phyloP scores from a whole-genome alignment of 2,797 vertebrate genomes.

The Bradypus variegatus region DNA sequence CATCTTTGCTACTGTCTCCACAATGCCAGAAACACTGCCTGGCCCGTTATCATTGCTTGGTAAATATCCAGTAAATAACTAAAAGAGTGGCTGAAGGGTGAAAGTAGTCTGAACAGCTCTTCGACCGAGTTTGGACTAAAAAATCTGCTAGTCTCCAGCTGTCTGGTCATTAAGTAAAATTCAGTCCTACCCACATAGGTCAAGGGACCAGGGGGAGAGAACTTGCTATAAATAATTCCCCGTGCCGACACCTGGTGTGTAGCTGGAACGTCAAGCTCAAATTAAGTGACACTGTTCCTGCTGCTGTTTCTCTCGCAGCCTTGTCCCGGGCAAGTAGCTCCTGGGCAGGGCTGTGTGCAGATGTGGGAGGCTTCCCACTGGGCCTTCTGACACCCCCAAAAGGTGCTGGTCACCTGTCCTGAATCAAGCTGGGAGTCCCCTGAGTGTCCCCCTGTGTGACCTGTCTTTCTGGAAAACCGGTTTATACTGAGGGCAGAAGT shows the following conservation, averaged over 20 bases:
- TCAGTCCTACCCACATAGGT: background rate
- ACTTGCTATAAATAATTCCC: background rate
- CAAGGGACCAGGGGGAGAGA: background rate
- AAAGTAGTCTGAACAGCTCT: background rate
- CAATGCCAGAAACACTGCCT: background rate
- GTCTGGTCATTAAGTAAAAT: slow-evolving; percentile 1
- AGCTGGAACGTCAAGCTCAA: background rate
- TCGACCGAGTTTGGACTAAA: background rate
- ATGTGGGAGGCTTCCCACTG: background rate
- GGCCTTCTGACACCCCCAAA: background rate
- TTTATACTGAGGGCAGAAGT: background rate
- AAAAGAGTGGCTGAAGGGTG: background rate
- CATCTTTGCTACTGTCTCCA: background rate
- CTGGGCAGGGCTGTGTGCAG: background rate
- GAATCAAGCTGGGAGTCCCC: background rate
- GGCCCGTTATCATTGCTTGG: background rate
- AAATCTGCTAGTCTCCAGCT: background rate
- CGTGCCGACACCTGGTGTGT: background rate
- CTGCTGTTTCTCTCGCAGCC: background rate
- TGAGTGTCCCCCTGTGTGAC: background rate
- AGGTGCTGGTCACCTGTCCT: background rate
- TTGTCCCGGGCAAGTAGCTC: background rate
- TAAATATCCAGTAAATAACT: background rate
- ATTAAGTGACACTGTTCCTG: background rate
- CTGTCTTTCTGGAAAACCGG: background rate